A percentile compares a stretch with the other conserved stretches of the same genome.
Conservation (phyloP, 2,797 vertebrate species). For the Spinus olivaceus region DNA sequence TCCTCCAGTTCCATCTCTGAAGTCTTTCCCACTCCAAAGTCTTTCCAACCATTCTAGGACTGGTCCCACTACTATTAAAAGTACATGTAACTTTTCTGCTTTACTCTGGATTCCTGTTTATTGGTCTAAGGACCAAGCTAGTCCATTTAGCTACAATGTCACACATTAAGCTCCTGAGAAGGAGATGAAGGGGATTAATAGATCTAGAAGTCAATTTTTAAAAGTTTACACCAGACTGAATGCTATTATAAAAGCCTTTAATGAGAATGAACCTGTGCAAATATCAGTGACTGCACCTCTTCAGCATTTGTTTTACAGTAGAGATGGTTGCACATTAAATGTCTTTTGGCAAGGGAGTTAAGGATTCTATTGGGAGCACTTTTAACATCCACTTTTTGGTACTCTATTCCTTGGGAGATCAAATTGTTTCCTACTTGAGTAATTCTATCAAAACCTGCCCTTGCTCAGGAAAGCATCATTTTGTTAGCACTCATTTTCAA, state of each 20-base stretch:
- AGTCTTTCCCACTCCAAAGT: neutral
- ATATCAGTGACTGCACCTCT: conserved; percentile 21
- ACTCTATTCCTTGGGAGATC: neutral
- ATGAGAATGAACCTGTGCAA: conserved; percentile 50
- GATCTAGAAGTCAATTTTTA: conserved; percentile 32
- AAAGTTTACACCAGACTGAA: conserved; percentile 35
- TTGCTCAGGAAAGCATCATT: neutral
- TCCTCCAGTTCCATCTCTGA: neutral
- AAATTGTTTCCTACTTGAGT: conserved; percentile 7
- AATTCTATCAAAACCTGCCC: neutral
- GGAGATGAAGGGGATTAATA: conserved; percentile 11
- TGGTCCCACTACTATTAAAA: neutral
- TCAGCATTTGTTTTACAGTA: conserved; percentile 42
- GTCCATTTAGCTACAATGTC: neutral
- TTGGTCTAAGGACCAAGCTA: neutral
- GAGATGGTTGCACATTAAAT: conserved; percentile 4
- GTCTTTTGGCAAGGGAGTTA: conserved; percentile 27
- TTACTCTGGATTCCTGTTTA: neutral
- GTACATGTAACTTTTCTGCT: neutral
- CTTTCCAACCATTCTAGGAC: neutral
- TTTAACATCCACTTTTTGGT: conserved; percentile 2
- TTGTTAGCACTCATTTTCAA: conserved; percentile 19
- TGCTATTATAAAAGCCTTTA: conserved; percentile 44
- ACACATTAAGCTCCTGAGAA: neutral
- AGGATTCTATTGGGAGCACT: conserved; percentile 10